These are phyloP conservation scores for Troides helena DNA, from an alignment of 2,888 invertebrate species.

Conservation along the genomic window DNA sequence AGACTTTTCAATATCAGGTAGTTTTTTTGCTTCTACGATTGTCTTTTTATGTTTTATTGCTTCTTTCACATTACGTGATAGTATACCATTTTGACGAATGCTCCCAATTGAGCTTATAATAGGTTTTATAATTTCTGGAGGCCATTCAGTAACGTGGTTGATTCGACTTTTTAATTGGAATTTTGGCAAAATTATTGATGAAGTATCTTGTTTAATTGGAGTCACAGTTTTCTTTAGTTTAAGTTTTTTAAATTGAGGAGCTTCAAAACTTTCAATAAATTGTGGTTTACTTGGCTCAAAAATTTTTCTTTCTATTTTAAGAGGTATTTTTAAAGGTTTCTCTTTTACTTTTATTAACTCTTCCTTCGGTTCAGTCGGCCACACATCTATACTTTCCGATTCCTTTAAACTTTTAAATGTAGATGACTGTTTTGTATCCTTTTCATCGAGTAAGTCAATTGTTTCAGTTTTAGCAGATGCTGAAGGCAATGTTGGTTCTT, in stretches of 20 bases:
- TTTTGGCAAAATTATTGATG: slow-evolving; percentile 79
- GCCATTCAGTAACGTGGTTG: slow-evolving; percentile 81
- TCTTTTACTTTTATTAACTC: slow-evolving; percentile 42
- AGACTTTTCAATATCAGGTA: slow-evolving; percentile 76
- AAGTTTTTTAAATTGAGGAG: slow-evolving; percentile 83
- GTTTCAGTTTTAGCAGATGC: neutral
- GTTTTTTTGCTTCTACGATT: slow-evolving; percentile 77
- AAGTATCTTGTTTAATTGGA: slow-evolving; percentile 70
- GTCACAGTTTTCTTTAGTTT: slow-evolving; percentile 83
- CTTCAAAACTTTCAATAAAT: slow-evolving; percentile 80
- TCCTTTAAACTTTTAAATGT: slow-evolving; percentile 18
- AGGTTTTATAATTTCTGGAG: slow-evolving; percentile 78
- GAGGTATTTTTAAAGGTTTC: slow-evolving; percentile 70
- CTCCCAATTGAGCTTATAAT: slow-evolving; percentile 77
- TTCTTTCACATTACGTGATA: slow-evolving; percentile 86
- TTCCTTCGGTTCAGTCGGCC: slow-evolving; percentile 20
- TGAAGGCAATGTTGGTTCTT: slow-evolving; percentile 14
- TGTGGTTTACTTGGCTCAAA: slow-evolving; percentile 82
- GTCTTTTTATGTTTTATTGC: slow-evolving; percentile 83
- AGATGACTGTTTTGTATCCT: slow-evolving; percentile 10
- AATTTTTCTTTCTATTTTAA: slow-evolving; percentile 83
- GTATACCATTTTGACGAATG: slow-evolving; percentile 82
- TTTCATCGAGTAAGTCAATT: slow-evolving; percentile 36
- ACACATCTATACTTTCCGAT: slow-evolving; percentile 12
- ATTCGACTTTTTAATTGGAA: slow-evolving; percentile 87